phyloP scores from a whole-genome alignment of 2,113 vertebrate species.

The Clinocottus analis region DNA sequence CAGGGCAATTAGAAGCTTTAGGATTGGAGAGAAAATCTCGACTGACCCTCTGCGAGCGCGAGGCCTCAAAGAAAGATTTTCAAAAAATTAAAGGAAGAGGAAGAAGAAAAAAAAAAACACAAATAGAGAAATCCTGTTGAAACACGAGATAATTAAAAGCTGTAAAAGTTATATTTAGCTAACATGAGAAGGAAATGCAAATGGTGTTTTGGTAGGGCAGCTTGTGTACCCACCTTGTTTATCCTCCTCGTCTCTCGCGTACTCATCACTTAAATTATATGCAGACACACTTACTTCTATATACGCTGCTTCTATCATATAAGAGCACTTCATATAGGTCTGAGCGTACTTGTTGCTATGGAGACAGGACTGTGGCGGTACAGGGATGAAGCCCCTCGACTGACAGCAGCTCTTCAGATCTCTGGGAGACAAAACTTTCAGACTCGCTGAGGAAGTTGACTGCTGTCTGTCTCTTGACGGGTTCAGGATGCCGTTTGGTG shows the following conservation, averaged over 20 bases:
- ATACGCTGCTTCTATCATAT: neutral
- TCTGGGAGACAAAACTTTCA: slow-evolving; percentile 28
- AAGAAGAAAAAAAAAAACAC: neutral
- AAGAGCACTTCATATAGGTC: slow-evolving; percentile 16
- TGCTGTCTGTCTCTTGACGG: slow-evolving; percentile 17
- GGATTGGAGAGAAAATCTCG: neutral
- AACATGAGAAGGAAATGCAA: slow-evolving; percentile 65
- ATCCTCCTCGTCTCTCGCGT: neutral
- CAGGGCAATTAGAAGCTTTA: slow-evolving; percentile 38
- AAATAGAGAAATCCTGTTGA: slow-evolving; percentile 1
- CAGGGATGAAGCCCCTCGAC: slow-evolving; percentile 9
- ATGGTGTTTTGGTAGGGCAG: slow-evolving; percentile 48
- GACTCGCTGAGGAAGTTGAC: slow-evolving; percentile 29
- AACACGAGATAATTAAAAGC: slow-evolving; percentile 53
- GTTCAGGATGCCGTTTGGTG: slow-evolving; percentile 10
- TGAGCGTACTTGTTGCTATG: slow-evolving; percentile 49
- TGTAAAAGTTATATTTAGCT: slow-evolving; percentile 59
- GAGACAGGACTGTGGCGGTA: slow-evolving; percentile 28
- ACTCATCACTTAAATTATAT: neutral
- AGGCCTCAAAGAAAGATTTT: slow-evolving; percentile 1
- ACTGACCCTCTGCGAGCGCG: slow-evolving; percentile 2
- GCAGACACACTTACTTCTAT: neutral
- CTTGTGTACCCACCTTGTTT: slow-evolving; percentile 38
- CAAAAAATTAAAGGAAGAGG: neutral
- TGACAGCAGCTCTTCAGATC: slow-evolving; percentile 36